Evolutionary conservation across 64 coral and sea anemone genomes (phyloP), one percentile per base, ranked within the genome.

Genomic region (Trachythela sp.): DNA sequence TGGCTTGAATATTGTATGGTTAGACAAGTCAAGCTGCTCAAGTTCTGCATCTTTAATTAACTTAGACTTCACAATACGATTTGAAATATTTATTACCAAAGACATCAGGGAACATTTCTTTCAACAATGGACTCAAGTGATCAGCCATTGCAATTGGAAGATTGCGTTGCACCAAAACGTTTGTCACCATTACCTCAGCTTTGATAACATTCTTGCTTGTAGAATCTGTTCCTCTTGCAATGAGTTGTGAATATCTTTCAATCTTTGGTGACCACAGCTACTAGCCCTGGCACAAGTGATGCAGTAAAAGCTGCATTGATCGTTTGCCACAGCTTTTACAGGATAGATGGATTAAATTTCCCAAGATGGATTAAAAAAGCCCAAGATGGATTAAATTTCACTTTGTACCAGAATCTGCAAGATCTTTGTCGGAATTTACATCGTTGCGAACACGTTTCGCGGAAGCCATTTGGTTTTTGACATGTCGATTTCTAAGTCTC

Each of bases 21-120:
- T 48, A 71, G 70, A 37, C 88, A 89, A 24, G 14, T 89, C 88
- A 54, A 89, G 71, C 20, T 83, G 2, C 31, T 11, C 30, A 54
- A 89, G 22, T 83, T 89, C 88, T 54, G 32, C 43, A 89, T 89
- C 88, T 89, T 89, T 89, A 13, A 56, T 17, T 22, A 89, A 54
- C 17, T 54, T 2, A 2, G 70, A 68, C 45, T 89, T 41, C 32
- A 89, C 88, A 89, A 54, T 89, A 29, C 70, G 88, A 89, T 48
- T 89, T n/a, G 45, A 59, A 83, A 83, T 32, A 20, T 89, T 89
- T 43, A 9, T 89, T 10, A 48, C 88, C 88, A 89, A 32, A 17
- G 24, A 0, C 71, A 35, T 86, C 84, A 45, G 84, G 84, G 48
- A 86, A 86, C 31, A 52, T 33, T 86, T 86, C 48, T 49, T 54